Base-by-base conservation (phyloP, 2,888 invertebrate genomes). In the Brachycybe producta region DNA sequence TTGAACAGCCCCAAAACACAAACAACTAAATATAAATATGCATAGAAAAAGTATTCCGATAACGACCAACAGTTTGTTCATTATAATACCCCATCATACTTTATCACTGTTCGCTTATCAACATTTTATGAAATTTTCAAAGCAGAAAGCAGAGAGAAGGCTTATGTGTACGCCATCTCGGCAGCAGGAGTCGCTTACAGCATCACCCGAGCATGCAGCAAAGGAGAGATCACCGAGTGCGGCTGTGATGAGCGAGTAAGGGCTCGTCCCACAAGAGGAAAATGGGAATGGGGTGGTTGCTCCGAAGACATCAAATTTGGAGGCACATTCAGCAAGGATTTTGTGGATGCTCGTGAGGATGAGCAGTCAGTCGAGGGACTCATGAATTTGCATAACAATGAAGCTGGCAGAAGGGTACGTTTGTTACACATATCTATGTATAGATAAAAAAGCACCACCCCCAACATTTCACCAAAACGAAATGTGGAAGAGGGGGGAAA, bases 321-420 rank as follows among this genome's bases (percentile, higher is more conserved):
- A 3, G 82, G 84, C 62, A 78, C 77, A 64, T 85, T 86, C 66
- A 85, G 87, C 62, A 77, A 81, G 59, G 83, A 87, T 57, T 90
- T 90, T 68, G 79, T 86, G 32, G 90, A 91, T 62, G 76, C 83
- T 1, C 78, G 76, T 59, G 88, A 90, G 69, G 79, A 80, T 60
- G 74, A 74, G 47, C 75, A 76, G 51, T 75, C 78, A 17, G 79
- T 83, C 26, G 76, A 77, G 46, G 84, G 84, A 1, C 71, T 90
- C 44, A 86, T 91, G 81, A 90, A 90, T 67, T 72, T 87, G 30
- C 91, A 91, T 68, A 91, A 91, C 66, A 90, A 88, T 63, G 87
- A 88, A 64, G 91, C 88, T 52, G 91, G 91, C 51, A 72, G 91
- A 67, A 75, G 87, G 72, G 85, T 86, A 69, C 67, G 72, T n/a